phyloP scores from a whole-genome alignment of 2,888 invertebrate genomes.

The Drosophila cracens region DNA sequence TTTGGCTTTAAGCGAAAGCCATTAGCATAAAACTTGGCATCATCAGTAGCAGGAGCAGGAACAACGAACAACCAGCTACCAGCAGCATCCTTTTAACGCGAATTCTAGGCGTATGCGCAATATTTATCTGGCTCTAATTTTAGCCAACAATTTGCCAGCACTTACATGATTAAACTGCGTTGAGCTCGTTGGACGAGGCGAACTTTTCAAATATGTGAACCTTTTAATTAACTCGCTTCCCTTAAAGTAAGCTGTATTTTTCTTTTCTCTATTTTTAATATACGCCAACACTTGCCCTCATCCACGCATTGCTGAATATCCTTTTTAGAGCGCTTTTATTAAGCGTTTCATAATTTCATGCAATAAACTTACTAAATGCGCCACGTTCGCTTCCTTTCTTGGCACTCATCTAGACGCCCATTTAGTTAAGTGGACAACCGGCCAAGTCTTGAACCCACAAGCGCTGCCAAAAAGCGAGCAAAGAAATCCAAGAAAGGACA shows the following conservation, averaged over 20 bases:
- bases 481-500: conserved; percentile 6
- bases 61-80: conserved; percentile 25
- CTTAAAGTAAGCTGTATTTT: conserved; percentile 39
- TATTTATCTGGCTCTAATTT: conserved; percentile 81
- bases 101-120: conserved; percentile 76
- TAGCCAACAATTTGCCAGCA: conserved; percentile 80
- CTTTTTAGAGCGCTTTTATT: conserved; percentile 47
- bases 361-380: conserved; percentile 81
- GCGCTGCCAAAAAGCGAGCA: conserved; percentile 67
- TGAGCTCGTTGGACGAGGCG: conserved; percentile 42
- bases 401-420: conserved; percentile 60
- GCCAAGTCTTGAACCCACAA: conserved; percentile 58
- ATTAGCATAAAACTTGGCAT: conserved; percentile 82
- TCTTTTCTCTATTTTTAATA: conserved; percentile 42
- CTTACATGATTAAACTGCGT: conserved; percentile 77
- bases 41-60: conserved; percentile 49
- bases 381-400: conserved; percentile 68
- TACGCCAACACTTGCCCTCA: conserved; percentile 16
- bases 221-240: conserved; percentile 76
- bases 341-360: conserved; percentile 78
- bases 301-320: conserved; percentile 10
- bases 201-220: conserved; percentile 77
- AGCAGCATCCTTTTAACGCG: conserved; percentile 61
- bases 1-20: conserved; percentile 81
- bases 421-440: conserved; percentile 49